These are phyloP conservation scores for Drosophila pruinosa DNA, from an alignment of 1,140 invertebrate species.

Conservation along the genomic window DNA sequence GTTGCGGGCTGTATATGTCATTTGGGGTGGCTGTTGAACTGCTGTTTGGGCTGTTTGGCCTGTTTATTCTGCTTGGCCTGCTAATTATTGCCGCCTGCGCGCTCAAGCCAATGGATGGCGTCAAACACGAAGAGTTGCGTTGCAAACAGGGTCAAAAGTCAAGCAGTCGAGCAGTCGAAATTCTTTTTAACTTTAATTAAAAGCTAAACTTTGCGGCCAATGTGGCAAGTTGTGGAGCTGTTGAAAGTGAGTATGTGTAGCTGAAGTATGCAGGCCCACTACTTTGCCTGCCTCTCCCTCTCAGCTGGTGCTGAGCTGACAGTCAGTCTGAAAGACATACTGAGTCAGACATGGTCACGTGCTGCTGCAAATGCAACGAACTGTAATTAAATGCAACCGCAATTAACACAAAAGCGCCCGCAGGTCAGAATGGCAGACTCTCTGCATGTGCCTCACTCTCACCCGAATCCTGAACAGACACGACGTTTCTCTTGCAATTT, in stretches of 20 bases:
- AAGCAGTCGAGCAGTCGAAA: constrained; percentile 33
- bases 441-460: background rate
- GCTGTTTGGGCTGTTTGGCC: constrained; percentile 1
- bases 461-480: background rate
- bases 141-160: background rate
- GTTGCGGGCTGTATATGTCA: constrained; percentile 23
- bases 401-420: constrained; percentile 81
- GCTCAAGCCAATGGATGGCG: constrained; percentile 4
- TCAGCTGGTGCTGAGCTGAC: constrained; percentile 7
- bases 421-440: constrained; percentile 69
- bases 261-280: background rate
- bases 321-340: background rate
- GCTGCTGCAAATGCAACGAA: constrained; percentile 56
- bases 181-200: constrained; percentile 74
- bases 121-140: background rate
- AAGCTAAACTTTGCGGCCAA: constrained; percentile 47
- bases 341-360: constrained; percentile 36
- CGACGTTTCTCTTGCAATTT: constrained; percentile 41
- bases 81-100: constrained; percentile 36
- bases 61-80: constrained; percentile 8
- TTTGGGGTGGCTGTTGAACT: background rate
- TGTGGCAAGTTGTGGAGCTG: constrained; percentile 1
- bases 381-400: constrained; percentile 81
- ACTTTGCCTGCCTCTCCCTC: background rate
- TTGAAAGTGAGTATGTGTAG: constrained; percentile 3